phyloP scores from a whole-genome alignment of 2,797 vertebrate genomes.

The Hapalemur alaotrensis region DNA sequence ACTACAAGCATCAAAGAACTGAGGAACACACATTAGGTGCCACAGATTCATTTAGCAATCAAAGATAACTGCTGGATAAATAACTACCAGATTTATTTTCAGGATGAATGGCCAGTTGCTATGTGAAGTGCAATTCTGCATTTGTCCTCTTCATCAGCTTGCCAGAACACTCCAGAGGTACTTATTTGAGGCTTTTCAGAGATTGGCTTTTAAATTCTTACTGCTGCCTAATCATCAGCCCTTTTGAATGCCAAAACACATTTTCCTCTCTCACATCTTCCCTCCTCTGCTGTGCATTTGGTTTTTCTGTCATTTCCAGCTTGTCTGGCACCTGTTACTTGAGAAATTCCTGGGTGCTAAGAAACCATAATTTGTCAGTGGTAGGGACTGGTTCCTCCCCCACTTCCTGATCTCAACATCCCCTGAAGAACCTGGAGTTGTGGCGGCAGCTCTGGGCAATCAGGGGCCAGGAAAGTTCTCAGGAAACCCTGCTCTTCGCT shows the following conservation, averaged over 20 bases:
- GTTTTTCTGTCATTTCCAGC: not conserved
- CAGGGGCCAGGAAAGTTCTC: not conserved
- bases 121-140: slow-evolving; percentile 43
- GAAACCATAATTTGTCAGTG: not conserved
- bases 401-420: slow-evolving; percentile 6
- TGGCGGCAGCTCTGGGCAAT: not conserved
- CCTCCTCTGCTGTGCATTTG: not conserved
- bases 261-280: not conserved
- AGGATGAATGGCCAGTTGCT: slow-evolving; percentile 66
- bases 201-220: slow-evolving; percentile 50
- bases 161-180: slow-evolving; percentile 44
- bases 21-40: slow-evolving; percentile 67
- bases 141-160: slow-evolving; percentile 44
- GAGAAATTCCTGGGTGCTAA: not conserved
- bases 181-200: not conserved
- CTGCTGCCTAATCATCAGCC: not conserved
- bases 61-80: slow-evolving; percentile 74
- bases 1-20: slow-evolving; percentile 71
- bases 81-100: slow-evolving; percentile 70
- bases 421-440: not conserved
- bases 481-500: not conserved
- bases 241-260: not conserved
- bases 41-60: slow-evolving; percentile 73
- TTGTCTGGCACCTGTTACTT: not conserved
- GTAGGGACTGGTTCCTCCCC: no score